These are phyloP conservation scores for Xylota segnis DNA, from an alignment of 2,888 invertebrate species.

Conservation along the genomic window DNA sequence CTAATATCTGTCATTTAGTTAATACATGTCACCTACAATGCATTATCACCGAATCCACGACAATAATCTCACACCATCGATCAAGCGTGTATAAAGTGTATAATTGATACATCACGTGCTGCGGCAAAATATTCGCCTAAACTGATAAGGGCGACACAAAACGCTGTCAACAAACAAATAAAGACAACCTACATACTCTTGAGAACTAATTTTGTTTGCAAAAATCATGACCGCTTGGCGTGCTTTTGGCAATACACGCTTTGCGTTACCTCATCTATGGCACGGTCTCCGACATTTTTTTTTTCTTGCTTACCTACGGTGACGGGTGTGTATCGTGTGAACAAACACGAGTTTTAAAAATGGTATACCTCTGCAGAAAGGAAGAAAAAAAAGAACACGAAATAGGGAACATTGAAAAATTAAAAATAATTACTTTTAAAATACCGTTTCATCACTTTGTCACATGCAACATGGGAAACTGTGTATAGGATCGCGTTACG, in stretches of 20 bases:
- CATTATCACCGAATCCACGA: not conserved
- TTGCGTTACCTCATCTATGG: conserved; percentile 6
- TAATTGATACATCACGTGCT: conserved; percentile 35
- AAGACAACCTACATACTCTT: not conserved
- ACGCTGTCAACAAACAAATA: not conserved
- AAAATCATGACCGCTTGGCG: not conserved
- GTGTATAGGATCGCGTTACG: conserved; percentile 42
- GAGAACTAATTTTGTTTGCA: not conserved
- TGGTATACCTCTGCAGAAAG: not conserved
- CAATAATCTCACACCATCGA: conserved; percentile 54
- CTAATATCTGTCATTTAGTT: conserved; percentile 25
- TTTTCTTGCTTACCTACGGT: not conserved
- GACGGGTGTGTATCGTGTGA: conserved; percentile 2
- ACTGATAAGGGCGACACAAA: not conserved
- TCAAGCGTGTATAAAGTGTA: conserved; percentile 44
- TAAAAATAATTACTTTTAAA: conserved; percentile 53
- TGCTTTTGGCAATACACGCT: conserved; percentile 1
- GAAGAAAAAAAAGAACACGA: too few species aligned
- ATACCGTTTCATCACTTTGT: conserved; percentile 43
- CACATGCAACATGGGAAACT: conserved; percentile 23
- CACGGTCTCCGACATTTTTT: not conserved
- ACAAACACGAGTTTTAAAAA: conserved; percentile 16
- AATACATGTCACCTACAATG: conserved; percentile 17
- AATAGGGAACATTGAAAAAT: conserved; percentile 28
- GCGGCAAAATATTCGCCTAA: not conserved